Evolutionary conservation across 2,113 vertebrate genomes (phyloP).

Genomic region (Gadus macrocephalus): DNA sequence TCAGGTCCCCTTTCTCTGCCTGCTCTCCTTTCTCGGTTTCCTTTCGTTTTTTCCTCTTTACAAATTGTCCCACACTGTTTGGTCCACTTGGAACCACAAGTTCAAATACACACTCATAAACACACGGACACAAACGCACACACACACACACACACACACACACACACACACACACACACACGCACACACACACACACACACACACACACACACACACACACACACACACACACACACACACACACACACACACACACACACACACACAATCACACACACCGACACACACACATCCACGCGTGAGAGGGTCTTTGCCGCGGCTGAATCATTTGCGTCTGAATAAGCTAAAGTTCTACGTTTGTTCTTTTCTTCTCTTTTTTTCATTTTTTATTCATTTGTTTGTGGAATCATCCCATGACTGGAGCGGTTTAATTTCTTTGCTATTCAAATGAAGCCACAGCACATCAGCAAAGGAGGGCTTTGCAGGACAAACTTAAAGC

Average conservation of each 20-base stretch:
- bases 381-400: too few relatives aligned
- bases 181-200: not conserved
- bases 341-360: too few relatives aligned
- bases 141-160: constrained; percentile 16
- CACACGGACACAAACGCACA: constrained; percentile 4
- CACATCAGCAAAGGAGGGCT: constrained; percentile 13
- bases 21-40: constrained; percentile 16
- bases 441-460: constrained; percentile 55
- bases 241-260: constrained; percentile 14
- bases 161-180: not conserved
- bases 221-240: constrained; percentile 19
- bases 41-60: not conserved
- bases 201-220: constrained; percentile 11
- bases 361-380: too few relatives aligned
- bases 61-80: constrained; percentile 35
- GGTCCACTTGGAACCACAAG: constrained; percentile 46
- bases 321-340: not conserved
- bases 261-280: constrained; percentile 11
- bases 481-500: not conserved
- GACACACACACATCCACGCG: constrained; percentile 11
- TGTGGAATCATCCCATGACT: too few relatives aligned
- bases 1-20: not conserved
- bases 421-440: constrained; percentile 33
- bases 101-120: constrained; percentile 18
- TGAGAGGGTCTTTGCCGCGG: not conserved